Base-by-base conservation (phyloP, 2,888 invertebrate species). In the Nemoura dubitans region DNA sequence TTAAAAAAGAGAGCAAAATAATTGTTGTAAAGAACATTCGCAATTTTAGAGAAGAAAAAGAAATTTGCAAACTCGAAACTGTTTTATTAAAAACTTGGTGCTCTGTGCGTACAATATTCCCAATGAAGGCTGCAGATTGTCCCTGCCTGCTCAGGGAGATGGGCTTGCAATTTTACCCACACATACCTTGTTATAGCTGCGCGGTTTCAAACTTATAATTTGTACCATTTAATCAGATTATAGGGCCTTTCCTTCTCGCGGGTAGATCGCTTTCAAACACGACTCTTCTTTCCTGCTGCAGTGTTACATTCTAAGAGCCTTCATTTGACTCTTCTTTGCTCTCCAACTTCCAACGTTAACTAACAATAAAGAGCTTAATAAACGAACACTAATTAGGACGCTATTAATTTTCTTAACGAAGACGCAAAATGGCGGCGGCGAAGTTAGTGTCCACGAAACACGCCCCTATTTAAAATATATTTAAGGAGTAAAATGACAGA, bases 311-410 rank as follows among this genome's bases (percentile, higher is more conserved):
- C 59, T 59, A 21, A 78, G 26, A 78, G 81, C 81, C 16, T 81
- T 30, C n/a, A 81, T 27, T 81, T 81, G 28, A 81, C 81, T 81
- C 30, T 81, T 81, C 81, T 81, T 81, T 30, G 29, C 29, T 30
- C n/a, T n/a, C 78, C 7, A 78, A 78, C 78, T 78, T 78, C 28
- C 78, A 28, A 78, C 78, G 78, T 78, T 78, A 78, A 78, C 78
- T 78, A 78, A 78, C 78, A 78, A 78, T 78, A 78, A 78, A 78
- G 78, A 78, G 78, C 78, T 81, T 81, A 81, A 30, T 30, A 81
- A 28, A 81, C 81, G 30, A 81, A 30, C 81, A 81, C 81, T 81
- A 81, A 81, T 81, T 81, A 30, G 81, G 28, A 30, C 29, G 30
- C 30, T 81, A 81, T 81, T 81, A 81, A 78, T 78, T 78, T 78